Percentiles rank a stretch among this genome's conserved stretches.
Evolutionary conservation across 1,140 invertebrate genomes (phyloP).

Genomic region (Olivierus martensii): DNA sequence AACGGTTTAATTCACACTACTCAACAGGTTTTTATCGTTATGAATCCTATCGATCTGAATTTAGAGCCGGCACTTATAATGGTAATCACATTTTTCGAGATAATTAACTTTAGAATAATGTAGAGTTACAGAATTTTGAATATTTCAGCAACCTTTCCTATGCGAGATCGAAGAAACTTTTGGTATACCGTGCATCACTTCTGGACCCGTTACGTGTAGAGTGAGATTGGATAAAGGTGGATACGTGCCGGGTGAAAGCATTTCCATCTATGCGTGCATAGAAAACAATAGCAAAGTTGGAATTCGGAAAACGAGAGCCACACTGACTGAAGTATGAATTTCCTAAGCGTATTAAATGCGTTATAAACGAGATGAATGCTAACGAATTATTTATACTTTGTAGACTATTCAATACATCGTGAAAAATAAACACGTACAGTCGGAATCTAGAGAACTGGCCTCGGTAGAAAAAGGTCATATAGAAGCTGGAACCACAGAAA

Average conservation of each 20-base stretch:
- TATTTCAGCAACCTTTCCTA: conserved; percentile 69
- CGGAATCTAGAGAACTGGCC: conserved; percentile 71
- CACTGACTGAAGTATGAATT: conserved; percentile 54
- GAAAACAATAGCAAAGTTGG: conserved; percentile 67
- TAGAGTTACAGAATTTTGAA: no score
- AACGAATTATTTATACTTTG: neutral
- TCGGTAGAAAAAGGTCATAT: conserved; percentile 67
- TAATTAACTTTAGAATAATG: no score
- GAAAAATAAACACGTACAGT: conserved; percentile 60
- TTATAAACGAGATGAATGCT: no score
- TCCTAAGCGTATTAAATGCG: no score
- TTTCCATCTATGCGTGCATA: conserved; percentile 67
- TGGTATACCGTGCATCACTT: conserved; percentile 73
- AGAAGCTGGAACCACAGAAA: conserved; percentile 58
- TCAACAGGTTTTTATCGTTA: conserved; percentile 91
- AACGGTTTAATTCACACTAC: conserved; percentile 86
- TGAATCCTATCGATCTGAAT: conserved; percentile 90
- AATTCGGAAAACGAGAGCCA: conserved; percentile 56
- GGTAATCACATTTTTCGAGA: no score
- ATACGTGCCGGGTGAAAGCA: conserved; percentile 84
- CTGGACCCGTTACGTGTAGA: conserved; percentile 63
- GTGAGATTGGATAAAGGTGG: conserved; percentile 78
- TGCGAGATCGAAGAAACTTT: conserved; percentile 80
- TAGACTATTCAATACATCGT: conserved; percentile 81
- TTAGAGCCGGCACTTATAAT: conserved; percentile 72